Evolutionary conservation across 2,797 vertebrate species (phyloP).

Genomic region (Rhadinocentrus ornatus): DNA sequence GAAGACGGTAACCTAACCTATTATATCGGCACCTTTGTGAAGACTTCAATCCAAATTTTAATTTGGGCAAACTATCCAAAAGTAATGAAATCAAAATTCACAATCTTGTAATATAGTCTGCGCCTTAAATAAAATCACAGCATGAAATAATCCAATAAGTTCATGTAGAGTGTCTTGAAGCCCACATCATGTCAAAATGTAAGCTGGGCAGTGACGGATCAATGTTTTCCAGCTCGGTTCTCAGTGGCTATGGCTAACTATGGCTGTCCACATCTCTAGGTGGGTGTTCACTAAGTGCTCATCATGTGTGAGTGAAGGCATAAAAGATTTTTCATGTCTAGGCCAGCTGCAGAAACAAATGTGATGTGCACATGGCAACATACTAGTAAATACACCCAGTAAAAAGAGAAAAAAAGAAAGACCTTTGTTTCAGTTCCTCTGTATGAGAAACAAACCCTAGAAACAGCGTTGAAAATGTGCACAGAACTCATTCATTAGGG

Average conservation of each 20-base stretch:
- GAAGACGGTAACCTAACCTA: slow-evolving; percentile 10
- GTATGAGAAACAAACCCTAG: not conserved
- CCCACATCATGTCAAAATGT: too few relatives aligned
- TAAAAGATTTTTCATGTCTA: too few relatives aligned
- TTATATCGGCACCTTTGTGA: not conserved
- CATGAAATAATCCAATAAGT: not conserved
- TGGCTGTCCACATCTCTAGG: too few relatives aligned
- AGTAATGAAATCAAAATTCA: not conserved
- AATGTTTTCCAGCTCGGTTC: too few relatives aligned
- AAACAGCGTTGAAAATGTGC: not conserved
- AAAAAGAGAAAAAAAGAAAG: not conserved
- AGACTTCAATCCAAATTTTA: not conserved
- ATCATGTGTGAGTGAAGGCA: too few relatives aligned
- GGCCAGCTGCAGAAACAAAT: too few relatives aligned
- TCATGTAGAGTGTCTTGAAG: not conserved
- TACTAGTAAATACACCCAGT: not conserved
- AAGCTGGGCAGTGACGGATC: too few relatives aligned
- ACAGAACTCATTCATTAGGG: not conserved
- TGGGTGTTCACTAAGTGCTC: too few relatives aligned
- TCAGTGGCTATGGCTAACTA: too few relatives aligned
- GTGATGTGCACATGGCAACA: too few relatives aligned
- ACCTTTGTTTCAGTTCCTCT: not conserved
- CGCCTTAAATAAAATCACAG: not conserved
- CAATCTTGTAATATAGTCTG: not conserved
- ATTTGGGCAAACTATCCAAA: not conserved